Base-by-base conservation (phyloP, 2,888 invertebrate species). In the Tetropium fuscum region DNA sequence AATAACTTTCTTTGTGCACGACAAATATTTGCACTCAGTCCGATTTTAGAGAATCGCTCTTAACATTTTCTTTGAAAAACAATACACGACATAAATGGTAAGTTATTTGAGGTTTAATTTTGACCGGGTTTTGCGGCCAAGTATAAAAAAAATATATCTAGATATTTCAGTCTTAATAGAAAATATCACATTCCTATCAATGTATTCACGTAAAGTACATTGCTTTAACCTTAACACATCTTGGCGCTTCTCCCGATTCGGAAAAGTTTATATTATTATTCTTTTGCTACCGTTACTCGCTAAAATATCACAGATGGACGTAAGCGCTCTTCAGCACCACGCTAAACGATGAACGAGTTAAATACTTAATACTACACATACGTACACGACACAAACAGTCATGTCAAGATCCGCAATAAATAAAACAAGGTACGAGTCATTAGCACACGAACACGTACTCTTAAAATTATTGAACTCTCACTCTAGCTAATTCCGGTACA, bases 121-220 rank as follows among this genome's bases (percentile, higher is more conserved):
- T 44, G 56, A 58, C 61, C 56, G 41, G 40, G 51, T 43, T 48
- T n/a, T 40, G 36, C 53, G 60, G 58, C 51, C 63, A 60, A 61
- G 51, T 40, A 59, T 76, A 76, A 76, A 79, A 78, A 75, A 79
- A 80, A 80, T 78, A 80, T 79, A 80, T 77, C 75, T 78, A 78
- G 70, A 67, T 79, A 78, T 80, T 80, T 84, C 84, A 84, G 84
- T 84, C 84, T 84, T 82, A 68, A 80, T 81, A 81, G 81, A 81
- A 82, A 82, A 83, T 84, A 83, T 83, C 83, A 83, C 83, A 83
- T 80, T 76, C 77, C 75, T 73, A 76, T 73, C 76, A 76, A 78
- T 77, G 74, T 51, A 51, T 51, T 48, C 19, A 15, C 16, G 25
- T 72, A 63, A 70, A 43, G 47, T 47, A 66, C 63, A 63, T 61